Evolutionary conservation across 1,140 invertebrate species (phyloP).

Genomic region (Charaxes varanes): DNA sequence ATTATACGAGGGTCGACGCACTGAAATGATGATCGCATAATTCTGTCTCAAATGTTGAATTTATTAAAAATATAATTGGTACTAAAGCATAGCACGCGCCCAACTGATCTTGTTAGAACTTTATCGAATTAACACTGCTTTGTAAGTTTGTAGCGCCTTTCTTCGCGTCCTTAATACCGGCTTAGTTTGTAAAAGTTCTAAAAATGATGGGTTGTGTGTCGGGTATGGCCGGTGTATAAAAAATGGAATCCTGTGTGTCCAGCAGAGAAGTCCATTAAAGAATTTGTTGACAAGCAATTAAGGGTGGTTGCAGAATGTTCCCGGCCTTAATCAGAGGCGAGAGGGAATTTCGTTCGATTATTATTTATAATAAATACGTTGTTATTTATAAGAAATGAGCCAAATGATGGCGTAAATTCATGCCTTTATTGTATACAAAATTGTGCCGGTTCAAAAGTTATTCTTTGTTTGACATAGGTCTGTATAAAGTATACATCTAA

Average conservation of each 20-base stretch:
- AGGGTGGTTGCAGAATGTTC: constrained; percentile 29
- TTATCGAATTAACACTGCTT: too few relatives aligned
- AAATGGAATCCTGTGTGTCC: constrained; percentile 47
- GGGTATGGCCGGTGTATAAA: constrained; percentile 44
- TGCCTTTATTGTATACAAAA: background rate
- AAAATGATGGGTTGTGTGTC: constrained; percentile 48
- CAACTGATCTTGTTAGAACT: constrained; percentile 25
- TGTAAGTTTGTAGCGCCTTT: too few relatives aligned
- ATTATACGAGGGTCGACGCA: constrained; percentile 22
- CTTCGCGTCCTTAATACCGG: background rate
- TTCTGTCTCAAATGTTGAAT: constrained; percentile 26
- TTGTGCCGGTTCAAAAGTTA: too few relatives aligned
- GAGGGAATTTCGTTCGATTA: constrained; percentile 18
- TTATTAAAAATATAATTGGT: constrained; percentile 37
- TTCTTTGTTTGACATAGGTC: too few relatives aligned
- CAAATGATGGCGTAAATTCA: constrained; percentile 1
- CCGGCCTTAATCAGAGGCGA: constrained; percentile 27
- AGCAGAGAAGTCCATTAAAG: constrained; percentile 45
- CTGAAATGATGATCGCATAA: constrained; percentile 18
- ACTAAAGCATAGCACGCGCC: constrained; percentile 23
- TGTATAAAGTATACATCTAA: too few relatives aligned
- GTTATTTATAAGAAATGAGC: constrained; percentile 6
- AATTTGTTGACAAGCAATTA: constrained; percentile 67
- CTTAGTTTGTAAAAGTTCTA: constrained; percentile 30
- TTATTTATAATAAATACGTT: too few relatives aligned